Percentiles rank a stretch among this genome's conserved stretches.
These are phyloP conservation scores for Caerostris extrusa DNA, from an alignment of 1,140 invertebrate genomes.

Conservation along the genomic window DNA sequence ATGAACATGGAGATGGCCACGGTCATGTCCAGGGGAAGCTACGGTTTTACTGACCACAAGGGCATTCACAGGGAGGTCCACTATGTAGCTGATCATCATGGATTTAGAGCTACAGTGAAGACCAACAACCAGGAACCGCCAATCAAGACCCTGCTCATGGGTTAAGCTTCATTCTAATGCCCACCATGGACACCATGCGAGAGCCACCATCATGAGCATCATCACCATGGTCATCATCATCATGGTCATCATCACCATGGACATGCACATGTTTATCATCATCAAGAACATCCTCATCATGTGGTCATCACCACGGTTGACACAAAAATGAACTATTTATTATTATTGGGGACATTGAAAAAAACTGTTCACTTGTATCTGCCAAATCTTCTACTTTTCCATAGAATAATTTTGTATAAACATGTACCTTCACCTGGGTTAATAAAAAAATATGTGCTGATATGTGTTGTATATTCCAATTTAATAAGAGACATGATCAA, in stretches of 20 bases:
- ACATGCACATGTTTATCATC: too few species aligned
- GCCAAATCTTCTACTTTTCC: too few species aligned
- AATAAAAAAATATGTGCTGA: too few species aligned
- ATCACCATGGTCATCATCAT: too few species aligned
- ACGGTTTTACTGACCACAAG: constrained; percentile 45
- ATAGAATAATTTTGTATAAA: too few species aligned
- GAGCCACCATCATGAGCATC: too few species aligned
- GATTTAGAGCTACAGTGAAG: not conserved
- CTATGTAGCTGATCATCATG: not conserved
- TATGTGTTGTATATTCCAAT: too few species aligned
- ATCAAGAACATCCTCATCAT: constrained; percentile 19
- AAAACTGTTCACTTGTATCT: too few species aligned
- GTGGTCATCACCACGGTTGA: constrained; percentile 34
- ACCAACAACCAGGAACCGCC: not conserved
- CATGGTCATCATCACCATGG: not conserved
- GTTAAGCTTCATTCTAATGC: constrained; percentile 62
- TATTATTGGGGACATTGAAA: not conserved
- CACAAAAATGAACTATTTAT: not conserved
- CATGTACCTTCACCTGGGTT: too few species aligned
- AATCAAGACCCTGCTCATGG: constrained; percentile 12
- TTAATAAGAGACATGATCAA: too few species aligned
- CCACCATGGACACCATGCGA: too few species aligned
- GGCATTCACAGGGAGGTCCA: constrained; percentile 60
- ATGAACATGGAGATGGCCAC: constrained; percentile 12
- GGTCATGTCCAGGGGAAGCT: constrained; percentile 41